These are phyloP conservation scores for Hirtodrosophila duncani DNA, from an alignment of 2,888 invertebrate genomes.

Conservation along the genomic window DNA sequence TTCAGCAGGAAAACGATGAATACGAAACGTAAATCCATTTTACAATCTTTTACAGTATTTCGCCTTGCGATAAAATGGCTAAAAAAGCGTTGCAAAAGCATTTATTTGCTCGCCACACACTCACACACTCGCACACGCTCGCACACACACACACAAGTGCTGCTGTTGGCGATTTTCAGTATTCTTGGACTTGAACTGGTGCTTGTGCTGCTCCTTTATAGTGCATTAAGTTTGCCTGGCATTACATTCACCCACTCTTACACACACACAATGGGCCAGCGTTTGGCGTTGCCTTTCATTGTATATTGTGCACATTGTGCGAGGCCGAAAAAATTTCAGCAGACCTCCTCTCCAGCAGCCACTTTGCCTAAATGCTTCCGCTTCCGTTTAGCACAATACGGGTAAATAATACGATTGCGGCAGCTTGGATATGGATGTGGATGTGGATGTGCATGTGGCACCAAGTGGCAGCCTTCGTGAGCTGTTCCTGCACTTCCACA, in stretches of 20 bases:
- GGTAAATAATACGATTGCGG: slow-evolving; percentile 37
- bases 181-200: slow-evolving; percentile 12
- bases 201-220: slow-evolving; percentile 18
- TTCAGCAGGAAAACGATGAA: slow-evolving; percentile 75
- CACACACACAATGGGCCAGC: slow-evolving; percentile 9
- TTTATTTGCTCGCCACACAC: slow-evolving; percentile 60
- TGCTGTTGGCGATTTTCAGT: slow-evolving; percentile 28
- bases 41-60: slow-evolving; percentile 66
- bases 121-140: slow-evolving; percentile 23
- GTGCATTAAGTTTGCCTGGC: slow-evolving; percentile 14
- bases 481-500: no score
- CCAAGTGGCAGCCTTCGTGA: no score
- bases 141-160: slow-evolving; percentile 12
- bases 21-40: slow-evolving; percentile 75
- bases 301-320: slow-evolving; percentile 8
- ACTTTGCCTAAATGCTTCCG: slow-evolving; percentile 58
- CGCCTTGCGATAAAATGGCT: slow-evolving; percentile 67
- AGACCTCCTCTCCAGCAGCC: slow-evolving; percentile 33
- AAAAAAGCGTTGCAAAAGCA: slow-evolving; percentile 67
- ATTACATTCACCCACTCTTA: slow-evolving; percentile 12
- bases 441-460: no score
- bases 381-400: slow-evolving; percentile 52
- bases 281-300: no score
- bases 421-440: neutral
- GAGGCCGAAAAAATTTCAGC: neutral